Evolutionary conservation across 1,140 invertebrate genomes (phyloP).

Genomic region (Acromyrmex echinatior): DNA sequence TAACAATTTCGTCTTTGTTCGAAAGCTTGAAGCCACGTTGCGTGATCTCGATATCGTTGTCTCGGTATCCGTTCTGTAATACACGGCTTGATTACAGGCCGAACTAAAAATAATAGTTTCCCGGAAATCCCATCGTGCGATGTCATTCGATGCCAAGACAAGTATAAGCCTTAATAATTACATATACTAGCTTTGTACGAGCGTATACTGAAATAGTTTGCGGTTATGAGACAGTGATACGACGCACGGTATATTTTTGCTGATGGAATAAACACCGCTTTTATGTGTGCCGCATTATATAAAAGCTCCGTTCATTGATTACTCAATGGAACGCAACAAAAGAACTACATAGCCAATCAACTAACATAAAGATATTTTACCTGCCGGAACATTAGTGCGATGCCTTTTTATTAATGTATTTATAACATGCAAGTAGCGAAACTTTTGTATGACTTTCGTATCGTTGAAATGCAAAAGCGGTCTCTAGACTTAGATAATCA

Average conservation of each 20-base stretch:
- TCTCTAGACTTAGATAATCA: no score
- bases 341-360: background rate
- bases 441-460: background rate
- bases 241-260: background rate
- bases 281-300: slow-evolving; percentile 19
- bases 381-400: background rate
- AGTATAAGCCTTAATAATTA: slow-evolving; percentile 57
- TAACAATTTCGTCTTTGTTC: background rate
- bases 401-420: background rate
- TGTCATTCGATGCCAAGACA: slow-evolving; percentile 62
- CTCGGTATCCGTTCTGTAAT: background rate
- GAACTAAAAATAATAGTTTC: slow-evolving; percentile 73
- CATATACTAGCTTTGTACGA: slow-evolving; percentile 5
- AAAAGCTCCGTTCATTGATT: slow-evolving; percentile 16
- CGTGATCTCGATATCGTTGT: slow-evolving; percentile 18
- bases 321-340: slow-evolving; percentile 16
- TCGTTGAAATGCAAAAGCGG: background rate
- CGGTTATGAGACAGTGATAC: slow-evolving; percentile 25
- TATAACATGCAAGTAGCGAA: background rate
- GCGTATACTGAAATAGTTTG: slow-evolving; percentile 13
- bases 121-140: slow-evolving; percentile 53
- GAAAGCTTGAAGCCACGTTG: background rate
- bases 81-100: slow-evolving; percentile 45
- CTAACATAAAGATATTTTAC: background rate
- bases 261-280: slow-evolving; percentile 5